Conservation (phyloP, 2,888 invertebrate species). For the Hydraecia micacea region DNA sequence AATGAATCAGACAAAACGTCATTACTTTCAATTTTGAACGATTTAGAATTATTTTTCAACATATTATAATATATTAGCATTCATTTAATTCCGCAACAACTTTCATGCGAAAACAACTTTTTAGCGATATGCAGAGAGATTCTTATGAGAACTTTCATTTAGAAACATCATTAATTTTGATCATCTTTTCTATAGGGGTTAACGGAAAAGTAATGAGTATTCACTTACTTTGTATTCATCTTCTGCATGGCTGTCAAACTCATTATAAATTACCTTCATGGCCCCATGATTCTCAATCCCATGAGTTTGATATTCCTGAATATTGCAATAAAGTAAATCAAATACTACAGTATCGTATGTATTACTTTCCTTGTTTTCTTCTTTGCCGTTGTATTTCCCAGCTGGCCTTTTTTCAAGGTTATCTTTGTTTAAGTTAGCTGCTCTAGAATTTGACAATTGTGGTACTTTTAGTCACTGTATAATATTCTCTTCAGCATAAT, state of each 20-base stretch:
- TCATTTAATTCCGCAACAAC: not conserved
- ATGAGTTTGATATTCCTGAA: not conserved
- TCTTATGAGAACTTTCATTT: conserved; percentile 46
- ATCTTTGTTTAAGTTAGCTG: not conserved
- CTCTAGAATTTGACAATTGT: not conserved
- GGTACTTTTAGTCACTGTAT: not conserved
- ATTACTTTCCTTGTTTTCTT: not conserved
- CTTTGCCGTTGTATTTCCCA: not conserved
- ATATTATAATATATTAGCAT: not conserved
- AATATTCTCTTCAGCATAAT: not conserved
- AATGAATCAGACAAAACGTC: not conserved
- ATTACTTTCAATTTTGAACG: not conserved
- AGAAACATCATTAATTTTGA: conserved; percentile 32
- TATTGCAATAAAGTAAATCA: not conserved
- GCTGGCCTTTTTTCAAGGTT: not conserved
- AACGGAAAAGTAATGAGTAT: conserved; percentile 9
- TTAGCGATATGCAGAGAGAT: conserved; percentile 9
- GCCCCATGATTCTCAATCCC: not conserved
- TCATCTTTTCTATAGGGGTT: not conserved
- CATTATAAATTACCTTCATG: not conserved
- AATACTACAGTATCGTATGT: too few relatives aligned
- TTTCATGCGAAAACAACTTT: conserved; percentile 28
- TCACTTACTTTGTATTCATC: conserved; percentile 20
- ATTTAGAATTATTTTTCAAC: conserved; percentile 4
- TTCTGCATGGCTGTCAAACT: not conserved